These are phyloP conservation scores for Latrodectus elegans DNA, from an alignment of 2,888 invertebrate genomes.

Conservation along the genomic window DNA sequence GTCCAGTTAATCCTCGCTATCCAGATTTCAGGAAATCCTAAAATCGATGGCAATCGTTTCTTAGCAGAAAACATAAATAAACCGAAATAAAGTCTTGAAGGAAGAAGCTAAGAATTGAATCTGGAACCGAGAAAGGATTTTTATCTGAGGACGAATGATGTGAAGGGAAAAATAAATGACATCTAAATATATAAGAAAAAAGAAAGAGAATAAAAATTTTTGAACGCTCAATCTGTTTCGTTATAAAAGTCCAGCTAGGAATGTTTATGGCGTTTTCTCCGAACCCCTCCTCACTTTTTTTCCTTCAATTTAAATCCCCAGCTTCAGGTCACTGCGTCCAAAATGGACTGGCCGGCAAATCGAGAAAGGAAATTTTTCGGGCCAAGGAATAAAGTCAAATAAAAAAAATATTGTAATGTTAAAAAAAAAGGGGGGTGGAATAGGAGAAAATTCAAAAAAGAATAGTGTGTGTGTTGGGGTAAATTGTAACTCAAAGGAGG, in stretches of 20 bases:
- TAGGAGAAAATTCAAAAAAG: neutral
- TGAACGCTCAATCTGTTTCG: constrained; percentile 55
- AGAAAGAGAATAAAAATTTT: constrained; percentile 31
- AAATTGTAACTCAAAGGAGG: constrained; percentile 21
- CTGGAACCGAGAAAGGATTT: constrained; percentile 6
- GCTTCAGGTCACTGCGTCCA: constrained; percentile 2
- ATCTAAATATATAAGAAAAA: constrained; percentile 9
- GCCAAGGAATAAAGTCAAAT: neutral
- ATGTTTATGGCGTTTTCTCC: constrained; percentile 61
- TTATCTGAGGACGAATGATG: neutral
- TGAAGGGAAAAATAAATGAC: neutral
- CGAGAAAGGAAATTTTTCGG: constrained; percentile 17
- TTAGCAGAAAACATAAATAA: too few species aligned
- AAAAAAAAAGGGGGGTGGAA: constrained; percentile 30
- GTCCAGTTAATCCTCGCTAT: too few species aligned
- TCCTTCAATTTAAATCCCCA: constrained; percentile 36
- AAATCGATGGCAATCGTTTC: too few species aligned
- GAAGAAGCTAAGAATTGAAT: constrained; percentile 30
- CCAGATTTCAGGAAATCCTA: too few species aligned
- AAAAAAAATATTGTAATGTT: neutral
- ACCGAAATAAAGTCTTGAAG: neutral
- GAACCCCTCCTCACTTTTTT: constrained; percentile 20
- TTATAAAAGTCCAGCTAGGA: constrained; percentile 55
- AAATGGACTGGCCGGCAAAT: constrained; percentile 28
- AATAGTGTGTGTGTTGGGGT: neutral